These are phyloP conservation scores for Serripes groenlandicus DNA, from an alignment of 2,888 invertebrate species.

Conservation along the genomic window DNA sequence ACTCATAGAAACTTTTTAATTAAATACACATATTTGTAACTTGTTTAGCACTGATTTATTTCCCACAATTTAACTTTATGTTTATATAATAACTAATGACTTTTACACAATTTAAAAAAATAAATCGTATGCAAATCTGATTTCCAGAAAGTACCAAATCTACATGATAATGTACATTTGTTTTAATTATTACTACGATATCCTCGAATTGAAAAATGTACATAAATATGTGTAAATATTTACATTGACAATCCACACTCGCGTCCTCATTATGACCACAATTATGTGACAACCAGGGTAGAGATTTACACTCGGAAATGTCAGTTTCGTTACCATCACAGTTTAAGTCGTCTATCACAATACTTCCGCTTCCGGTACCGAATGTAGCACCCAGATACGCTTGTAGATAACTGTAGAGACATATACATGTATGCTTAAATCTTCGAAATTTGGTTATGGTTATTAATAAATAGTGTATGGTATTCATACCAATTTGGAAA, in stretches of 20 bases:
- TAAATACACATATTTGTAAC: no score
- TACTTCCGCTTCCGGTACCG: conserved; percentile 3
- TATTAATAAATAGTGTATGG: no score
- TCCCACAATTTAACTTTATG: no score
- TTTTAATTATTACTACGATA: no score
- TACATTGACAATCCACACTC: conserved; percentile 13
- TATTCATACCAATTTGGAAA: no score
- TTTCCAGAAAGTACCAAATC: neutral
- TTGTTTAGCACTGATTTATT: no score
- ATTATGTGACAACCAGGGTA: neutral
- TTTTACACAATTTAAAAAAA: neutral
- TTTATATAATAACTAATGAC: no score
- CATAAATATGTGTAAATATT: neutral
- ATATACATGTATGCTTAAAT: neutral
- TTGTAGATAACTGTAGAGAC: neutral
- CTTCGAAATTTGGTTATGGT: no score
- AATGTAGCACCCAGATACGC: neutral
- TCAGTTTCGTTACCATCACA: conserved; percentile 19
- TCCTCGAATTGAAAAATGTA: no score
- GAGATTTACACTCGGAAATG: neutral
- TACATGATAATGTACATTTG: neutral
- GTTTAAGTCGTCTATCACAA: conserved; percentile 6
- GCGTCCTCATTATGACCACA: conserved; percentile 9
- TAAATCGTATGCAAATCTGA: neutral
- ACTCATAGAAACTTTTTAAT: no score